These are phyloP conservation scores for Gasterosteus nipponicus DNA, from an alignment of 2,113 vertebrate genomes.

Conservation along the genomic window DNA sequence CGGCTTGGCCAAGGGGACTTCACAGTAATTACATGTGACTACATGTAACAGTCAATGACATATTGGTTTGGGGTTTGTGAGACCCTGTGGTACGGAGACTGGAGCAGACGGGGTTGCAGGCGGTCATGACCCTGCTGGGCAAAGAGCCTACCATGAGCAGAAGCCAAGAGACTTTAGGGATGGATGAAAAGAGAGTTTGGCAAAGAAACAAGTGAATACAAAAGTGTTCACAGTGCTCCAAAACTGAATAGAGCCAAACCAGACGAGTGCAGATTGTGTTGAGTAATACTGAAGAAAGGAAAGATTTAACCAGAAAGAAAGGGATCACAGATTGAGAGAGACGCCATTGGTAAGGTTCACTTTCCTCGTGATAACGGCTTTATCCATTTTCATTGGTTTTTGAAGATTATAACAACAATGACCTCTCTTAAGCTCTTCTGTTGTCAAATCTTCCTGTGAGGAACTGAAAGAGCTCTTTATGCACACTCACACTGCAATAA, in stretches of 20 bases:
- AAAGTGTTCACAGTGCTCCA: background rate
- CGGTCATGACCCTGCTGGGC: constrained; percentile 89
- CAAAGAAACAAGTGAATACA: background rate
- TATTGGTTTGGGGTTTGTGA: constrained; percentile 44
- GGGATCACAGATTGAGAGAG: background rate
- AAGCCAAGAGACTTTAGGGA: constrained; percentile 47
- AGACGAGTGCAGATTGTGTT: background rate
- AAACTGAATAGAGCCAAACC: constrained; percentile 4
- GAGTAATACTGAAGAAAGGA: background rate
- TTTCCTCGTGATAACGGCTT: background rate
- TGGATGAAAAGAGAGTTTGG: background rate
- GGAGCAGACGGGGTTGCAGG: constrained; percentile 91
- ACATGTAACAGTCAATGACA: background rate
- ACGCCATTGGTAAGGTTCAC: background rate
- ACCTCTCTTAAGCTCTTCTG: background rate
- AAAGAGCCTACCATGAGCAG: constrained; percentile 89
- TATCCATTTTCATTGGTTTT: background rate
- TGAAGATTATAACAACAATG: too few relatives aligned
- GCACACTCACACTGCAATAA: background rate
- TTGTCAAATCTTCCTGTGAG: background rate
- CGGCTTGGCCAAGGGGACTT: background rate
- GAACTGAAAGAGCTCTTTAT: background rate
- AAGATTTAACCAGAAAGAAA: background rate
- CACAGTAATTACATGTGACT: too few relatives aligned
- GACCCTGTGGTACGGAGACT: constrained; percentile 88